Base-by-base conservation (phyloP, 2,797 vertebrate genomes). In the Cetoscarus ocellatus region DNA sequence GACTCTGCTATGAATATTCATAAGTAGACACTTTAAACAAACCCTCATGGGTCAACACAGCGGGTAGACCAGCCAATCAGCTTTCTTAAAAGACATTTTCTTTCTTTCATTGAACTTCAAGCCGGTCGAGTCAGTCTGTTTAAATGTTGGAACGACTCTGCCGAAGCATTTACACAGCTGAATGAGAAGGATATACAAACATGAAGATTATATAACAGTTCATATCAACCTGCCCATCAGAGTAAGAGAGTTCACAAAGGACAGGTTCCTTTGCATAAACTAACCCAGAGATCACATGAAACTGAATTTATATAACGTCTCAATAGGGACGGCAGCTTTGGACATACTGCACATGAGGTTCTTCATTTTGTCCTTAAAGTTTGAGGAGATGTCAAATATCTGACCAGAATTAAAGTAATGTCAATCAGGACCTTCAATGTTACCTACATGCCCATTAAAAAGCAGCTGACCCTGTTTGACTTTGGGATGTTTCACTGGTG, bases 1-100 rank as follows among this genome's bases (percentile, higher is more conserved):
- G 67, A 75, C 53, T 77, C 71, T 8, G 1, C 10, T 53, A 86
- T 94, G 91, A 92, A 94, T 94, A 94, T 94, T 91, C 86, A 94
- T 85, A 62, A 88, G 48, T 18, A 79, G 57, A 78, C 73, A 84
- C 85, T 91, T 90, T 80, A 89, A 86, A 87, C 78, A 84, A 60
- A 86, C 82, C 81, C 79, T 86, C 83, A 85, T 83, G 84, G 83
- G 81, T 86, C 84, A 79, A 70, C 69, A 60, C 71, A 67, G 68
- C 72, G 81, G 83, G 77, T 61, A 80, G 63, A 78, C 63, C 77
- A 73, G 86, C 85, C 84, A 87, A 88, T 89, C 80, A 85, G 79
- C 81, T 85, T n/a, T 67, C 80, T 73, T 83, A 72, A 65, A 55
- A 81, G 64, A 68, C n/a, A 1, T 45, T 59, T 15, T 67, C 63